A percentile compares a stretch with the other conserved stretches of the same genome.
Conservation (phyloP, 2,888 invertebrate species). For the Spisula subtruncata region DNA sequence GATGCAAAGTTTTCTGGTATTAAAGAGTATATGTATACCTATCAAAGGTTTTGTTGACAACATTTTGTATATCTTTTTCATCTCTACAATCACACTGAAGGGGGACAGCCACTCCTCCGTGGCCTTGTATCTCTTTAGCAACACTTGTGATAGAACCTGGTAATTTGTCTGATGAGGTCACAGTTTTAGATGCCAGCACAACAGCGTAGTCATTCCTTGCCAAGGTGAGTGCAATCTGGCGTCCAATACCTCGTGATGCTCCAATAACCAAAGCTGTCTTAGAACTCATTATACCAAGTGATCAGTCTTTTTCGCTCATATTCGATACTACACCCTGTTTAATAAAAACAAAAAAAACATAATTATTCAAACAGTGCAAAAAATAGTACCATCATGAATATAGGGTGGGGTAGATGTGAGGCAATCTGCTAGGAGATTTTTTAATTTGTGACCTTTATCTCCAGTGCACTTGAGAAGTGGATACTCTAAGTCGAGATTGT, state of each 20-base stretch:
- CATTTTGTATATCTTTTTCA: conserved; percentile 74
- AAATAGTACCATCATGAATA: too few relatives aligned
- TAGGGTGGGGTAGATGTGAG: too few relatives aligned
- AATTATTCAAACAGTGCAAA: too few relatives aligned
- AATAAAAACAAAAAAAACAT: too few relatives aligned
- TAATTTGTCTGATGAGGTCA: conserved; percentile 67
- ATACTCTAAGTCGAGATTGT: too few relatives aligned
- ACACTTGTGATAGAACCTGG: conserved; percentile 81
- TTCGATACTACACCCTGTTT: too few relatives aligned
- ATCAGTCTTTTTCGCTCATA: too few relatives aligned
- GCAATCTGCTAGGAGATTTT: too few relatives aligned
- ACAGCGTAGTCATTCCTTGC: conserved; percentile 78
- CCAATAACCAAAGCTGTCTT: conserved; percentile 81
- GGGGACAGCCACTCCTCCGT: conserved; percentile 78
- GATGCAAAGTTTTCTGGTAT: too few relatives aligned
- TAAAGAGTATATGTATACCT: conserved; percentile 42
- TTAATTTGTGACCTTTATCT: too few relatives aligned
- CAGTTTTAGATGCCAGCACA: conserved; percentile 82
- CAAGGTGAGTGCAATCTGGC: conserved; percentile 80
- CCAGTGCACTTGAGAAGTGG: too few relatives aligned
- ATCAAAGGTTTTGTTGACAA: conserved; percentile 72
- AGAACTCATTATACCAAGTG: too few relatives aligned
- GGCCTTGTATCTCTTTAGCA: conserved; percentile 73
- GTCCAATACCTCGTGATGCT: conserved; percentile 83
- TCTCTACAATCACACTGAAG: conserved; percentile 79